Evolutionary conservation across 2,113 vertebrate genomes (phyloP).

Genomic region (Pyxicephalus adspersus): DNA sequence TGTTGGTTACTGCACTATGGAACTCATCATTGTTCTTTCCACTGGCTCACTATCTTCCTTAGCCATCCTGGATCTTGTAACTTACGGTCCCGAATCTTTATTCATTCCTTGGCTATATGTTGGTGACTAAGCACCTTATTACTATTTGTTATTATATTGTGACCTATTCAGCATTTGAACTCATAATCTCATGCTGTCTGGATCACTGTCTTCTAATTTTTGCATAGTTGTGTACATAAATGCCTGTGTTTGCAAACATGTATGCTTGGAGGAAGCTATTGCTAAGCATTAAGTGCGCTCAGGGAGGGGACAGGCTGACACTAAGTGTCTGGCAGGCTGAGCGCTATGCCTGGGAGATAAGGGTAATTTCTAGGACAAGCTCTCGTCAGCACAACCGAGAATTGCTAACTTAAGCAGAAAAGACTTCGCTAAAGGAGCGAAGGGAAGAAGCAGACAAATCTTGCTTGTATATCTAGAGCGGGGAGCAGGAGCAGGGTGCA

Average conservation of each 20-base stretch:
- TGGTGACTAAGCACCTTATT: neutral
- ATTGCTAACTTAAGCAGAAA: slow-evolving; percentile 58
- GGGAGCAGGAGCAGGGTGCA: slow-evolving; percentile 56
- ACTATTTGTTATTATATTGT: neutral
- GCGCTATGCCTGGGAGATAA: slow-evolving; percentile 56
- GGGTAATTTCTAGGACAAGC: slow-evolving; percentile 58
- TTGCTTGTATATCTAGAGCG: slow-evolving; percentile 56
- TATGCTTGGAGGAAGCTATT: slow-evolving; percentile 34
- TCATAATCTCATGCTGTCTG: neutral
- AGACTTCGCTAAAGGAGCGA: slow-evolving; percentile 51
- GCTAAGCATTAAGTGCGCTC: slow-evolving; percentile 55
- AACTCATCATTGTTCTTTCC: too few species aligned
- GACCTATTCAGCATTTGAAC: neutral
- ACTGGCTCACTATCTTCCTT: too few species aligned
- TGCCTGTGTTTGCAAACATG: slow-evolving; percentile 41
- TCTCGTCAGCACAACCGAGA: slow-evolving; percentile 57
- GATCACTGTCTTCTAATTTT: slow-evolving; percentile 23
- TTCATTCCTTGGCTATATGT: too few species aligned
- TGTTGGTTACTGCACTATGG: too few species aligned
- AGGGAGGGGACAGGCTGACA: slow-evolving; percentile 51
- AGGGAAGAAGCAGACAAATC: slow-evolving; percentile 55
- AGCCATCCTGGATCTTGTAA: too few species aligned
- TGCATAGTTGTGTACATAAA: slow-evolving; percentile 18
- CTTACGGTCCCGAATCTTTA: too few species aligned
- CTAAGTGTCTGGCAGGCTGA: slow-evolving; percentile 54